phyloP scores from a whole-genome alignment of 2,113 vertebrate species.

The Odontesthes bonariensis region DNA sequence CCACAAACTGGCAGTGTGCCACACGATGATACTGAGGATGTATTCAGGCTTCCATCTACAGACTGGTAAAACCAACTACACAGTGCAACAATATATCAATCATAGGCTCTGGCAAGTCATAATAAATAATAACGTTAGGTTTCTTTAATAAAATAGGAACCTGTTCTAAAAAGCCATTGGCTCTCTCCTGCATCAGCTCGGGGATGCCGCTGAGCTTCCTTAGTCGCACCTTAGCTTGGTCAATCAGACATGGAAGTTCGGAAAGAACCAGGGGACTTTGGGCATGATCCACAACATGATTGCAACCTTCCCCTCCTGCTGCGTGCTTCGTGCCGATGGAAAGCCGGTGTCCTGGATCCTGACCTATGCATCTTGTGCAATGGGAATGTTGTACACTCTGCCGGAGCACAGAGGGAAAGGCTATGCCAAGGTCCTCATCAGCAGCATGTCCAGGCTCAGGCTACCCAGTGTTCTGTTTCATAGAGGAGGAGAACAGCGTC shows the following conservation, averaged over 20 bases:
- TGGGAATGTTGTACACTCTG: slow-evolving; percentile 74
- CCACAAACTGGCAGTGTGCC: slow-evolving; percentile 32
- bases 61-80: slow-evolving; percentile 56
- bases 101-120: not conserved
- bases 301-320: slow-evolving; percentile 72
- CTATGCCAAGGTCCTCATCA: slow-evolving; percentile 75
- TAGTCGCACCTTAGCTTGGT: slow-evolving; percentile 72
- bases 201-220: slow-evolving; percentile 60
- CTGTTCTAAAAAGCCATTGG: not conserved
- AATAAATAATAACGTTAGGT: not conserved
- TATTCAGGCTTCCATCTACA: slow-evolving; percentile 35
- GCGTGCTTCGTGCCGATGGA: slow-evolving; percentile 64
- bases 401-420: slow-evolving; percentile 78
- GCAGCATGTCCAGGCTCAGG: slow-evolving; percentile 60
- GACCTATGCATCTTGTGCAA: slow-evolving; percentile 47
- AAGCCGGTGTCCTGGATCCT: slow-evolving; percentile 77
- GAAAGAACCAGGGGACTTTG: not conserved
- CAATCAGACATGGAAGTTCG: slow-evolving; percentile 73
- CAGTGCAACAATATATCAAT: accelerated
- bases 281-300: slow-evolving; percentile 64
- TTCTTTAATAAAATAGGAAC: not conserved
- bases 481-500: slow-evolving; percentile 71
- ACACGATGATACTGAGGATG: slow-evolving; percentile 66
- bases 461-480: slow-evolving; percentile 74
- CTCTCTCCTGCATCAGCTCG: slow-evolving; percentile 39